Evolutionary conservation across 2,888 invertebrate genomes (phyloP).

Genomic region (Diarsia rubi): DNA sequence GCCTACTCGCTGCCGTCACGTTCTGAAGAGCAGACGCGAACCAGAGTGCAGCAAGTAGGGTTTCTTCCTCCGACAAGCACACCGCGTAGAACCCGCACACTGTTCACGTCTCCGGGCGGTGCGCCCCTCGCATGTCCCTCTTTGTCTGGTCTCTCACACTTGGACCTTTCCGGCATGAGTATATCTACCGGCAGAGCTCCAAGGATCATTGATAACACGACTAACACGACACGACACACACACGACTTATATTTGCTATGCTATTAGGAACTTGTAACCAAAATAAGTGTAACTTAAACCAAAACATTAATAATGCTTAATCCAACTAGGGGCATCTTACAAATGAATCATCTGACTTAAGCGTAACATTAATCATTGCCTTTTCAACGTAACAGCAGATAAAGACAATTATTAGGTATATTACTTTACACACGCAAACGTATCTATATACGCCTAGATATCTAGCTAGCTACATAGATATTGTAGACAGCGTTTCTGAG

Average conservation of each 20-base stretch:
- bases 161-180: too few relatives aligned
- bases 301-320: slow-evolving; percentile 33
- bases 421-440: slow-evolving; percentile 43
- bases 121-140: too few relatives aligned
- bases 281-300: slow-evolving; percentile 12
- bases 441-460: slow-evolving; percentile 26
- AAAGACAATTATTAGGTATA: slow-evolving; percentile 55
- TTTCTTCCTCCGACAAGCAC: too few relatives aligned
- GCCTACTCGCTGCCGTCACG: too few relatives aligned
- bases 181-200: too few relatives aligned
- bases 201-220: too few relatives aligned
- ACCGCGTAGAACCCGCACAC: too few relatives aligned
- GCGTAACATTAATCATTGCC: slow-evolving; percentile 64
- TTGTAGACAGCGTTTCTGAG: slow-evolving; percentile 61
- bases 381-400: slow-evolving; percentile 65
- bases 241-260: neutral
- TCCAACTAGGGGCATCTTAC: slow-evolving; percentile 41
- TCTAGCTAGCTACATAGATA: slow-evolving; percentile 46
- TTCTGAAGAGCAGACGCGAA: too few relatives aligned
- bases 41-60: too few relatives aligned
- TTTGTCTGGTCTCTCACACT: too few relatives aligned
- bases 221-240: too few relatives aligned
- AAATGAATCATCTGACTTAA: slow-evolving; percentile 66
- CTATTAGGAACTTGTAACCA: neutral
- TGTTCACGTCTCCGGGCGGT: too few relatives aligned